Conservation (phyloP, 2,797 vertebrate species). For the Tenualosa thibaudeaui region DNA sequence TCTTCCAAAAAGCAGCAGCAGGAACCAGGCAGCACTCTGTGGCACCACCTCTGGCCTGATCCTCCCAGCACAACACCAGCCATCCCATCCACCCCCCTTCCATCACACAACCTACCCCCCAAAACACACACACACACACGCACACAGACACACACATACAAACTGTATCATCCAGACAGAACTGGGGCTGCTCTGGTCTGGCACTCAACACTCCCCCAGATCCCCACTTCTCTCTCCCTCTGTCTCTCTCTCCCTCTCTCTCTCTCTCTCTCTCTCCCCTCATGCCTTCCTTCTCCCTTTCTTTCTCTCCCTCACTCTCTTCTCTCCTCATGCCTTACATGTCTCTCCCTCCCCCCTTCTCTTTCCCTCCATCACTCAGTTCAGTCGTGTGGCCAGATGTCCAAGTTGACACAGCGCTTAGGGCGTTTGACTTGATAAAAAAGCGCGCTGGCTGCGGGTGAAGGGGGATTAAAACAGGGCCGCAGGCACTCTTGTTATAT, state of each 20-base stretch:
- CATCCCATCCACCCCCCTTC: constrained; percentile 26
- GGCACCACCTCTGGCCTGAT: not conserved
- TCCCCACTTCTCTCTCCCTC: constrained; percentile 43
- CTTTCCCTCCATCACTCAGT: constrained; percentile 51
- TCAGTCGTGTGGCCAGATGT: constrained; percentile 92
- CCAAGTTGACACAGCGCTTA: constrained; percentile 92
- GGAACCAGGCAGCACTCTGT: too few species aligned
- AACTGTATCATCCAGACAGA: not conserved
- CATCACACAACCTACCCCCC: too few species aligned
- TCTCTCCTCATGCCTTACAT: constrained; percentile 40
- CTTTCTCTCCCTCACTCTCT: constrained; percentile 48
- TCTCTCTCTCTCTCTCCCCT: constrained; percentile 56
- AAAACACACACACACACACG: too few species aligned
- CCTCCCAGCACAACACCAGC: not conserved
- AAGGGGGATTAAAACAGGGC: constrained; percentile 94
- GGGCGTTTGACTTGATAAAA: constrained; percentile 97
- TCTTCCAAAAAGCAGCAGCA: not conserved
- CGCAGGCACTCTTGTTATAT: constrained; percentile 90
- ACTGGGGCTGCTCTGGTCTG: not conserved
- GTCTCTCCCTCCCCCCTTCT: constrained; percentile 29
- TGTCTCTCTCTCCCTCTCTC: constrained; percentile 63
- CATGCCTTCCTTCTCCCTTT: constrained; percentile 39
- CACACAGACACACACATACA: too few species aligned
- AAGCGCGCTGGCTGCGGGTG: constrained; percentile 86
- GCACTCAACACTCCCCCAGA: constrained; percentile 23